Conservation (phyloP, 1,140 invertebrate species). For the Apis dorsata region DNA sequence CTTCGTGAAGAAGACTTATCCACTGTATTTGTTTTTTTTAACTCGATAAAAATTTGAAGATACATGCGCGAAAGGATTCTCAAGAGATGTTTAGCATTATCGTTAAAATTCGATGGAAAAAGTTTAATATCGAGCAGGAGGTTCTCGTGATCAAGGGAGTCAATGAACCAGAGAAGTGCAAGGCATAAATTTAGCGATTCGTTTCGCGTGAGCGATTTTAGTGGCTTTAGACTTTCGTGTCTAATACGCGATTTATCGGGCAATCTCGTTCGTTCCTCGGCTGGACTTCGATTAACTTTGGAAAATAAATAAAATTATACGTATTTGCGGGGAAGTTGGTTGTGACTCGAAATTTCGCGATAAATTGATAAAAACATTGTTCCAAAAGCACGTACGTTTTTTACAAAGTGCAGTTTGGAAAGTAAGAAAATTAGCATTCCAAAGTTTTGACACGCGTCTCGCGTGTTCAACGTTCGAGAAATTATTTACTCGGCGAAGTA, state of each 20-base stretch:
- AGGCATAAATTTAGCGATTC: constrained; percentile 23
- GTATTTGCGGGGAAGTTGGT: neutral
- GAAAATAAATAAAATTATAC: neutral
- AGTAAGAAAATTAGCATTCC: too few relatives aligned
- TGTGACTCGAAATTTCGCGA: neutral
- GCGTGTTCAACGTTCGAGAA: too few relatives aligned
- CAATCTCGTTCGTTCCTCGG: neutral
- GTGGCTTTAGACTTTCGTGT: neutral
- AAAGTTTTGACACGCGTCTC: too few relatives aligned
- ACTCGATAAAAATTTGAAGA: neutral
- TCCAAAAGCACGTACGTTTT: too few relatives aligned
- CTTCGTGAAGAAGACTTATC: too few relatives aligned
- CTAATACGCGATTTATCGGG: constrained; percentile 19
- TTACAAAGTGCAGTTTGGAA: too few relatives aligned
- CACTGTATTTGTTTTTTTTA: too few relatives aligned
- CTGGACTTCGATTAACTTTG: neutral
- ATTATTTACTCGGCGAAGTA: too few relatives aligned
- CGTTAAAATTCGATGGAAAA: constrained; percentile 27
- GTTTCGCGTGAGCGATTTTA: neutral
- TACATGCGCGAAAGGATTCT: neutral
- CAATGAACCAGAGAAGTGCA: constrained; percentile 25
- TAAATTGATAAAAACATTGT: neutral
- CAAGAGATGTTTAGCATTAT: neutral
- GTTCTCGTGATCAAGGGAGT: constrained; percentile 8
- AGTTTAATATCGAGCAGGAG: constrained; percentile 32